Evolutionary conservation across 2,797 vertebrate species (phyloP).

Genomic region (Chaunax sp.): DNA sequence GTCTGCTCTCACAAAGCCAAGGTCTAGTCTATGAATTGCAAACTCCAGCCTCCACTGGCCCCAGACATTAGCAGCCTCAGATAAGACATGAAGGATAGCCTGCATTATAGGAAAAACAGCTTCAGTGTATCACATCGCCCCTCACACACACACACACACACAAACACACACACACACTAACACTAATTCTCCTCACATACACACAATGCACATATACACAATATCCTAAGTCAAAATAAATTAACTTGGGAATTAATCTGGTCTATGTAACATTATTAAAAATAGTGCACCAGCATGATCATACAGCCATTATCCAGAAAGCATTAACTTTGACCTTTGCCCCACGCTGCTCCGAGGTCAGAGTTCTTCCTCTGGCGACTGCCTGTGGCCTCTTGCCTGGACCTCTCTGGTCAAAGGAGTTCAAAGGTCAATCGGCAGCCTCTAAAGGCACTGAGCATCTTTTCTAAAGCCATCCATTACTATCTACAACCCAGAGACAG

Average conservation of each 20-base stretch:
- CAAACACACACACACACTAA: constrained; percentile 22
- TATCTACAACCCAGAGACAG: constrained; percentile 67
- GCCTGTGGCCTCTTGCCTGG: constrained; percentile 55
- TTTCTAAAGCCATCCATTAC: constrained; percentile 61
- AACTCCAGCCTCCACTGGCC: constrained; percentile 82
- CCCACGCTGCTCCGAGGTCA: constrained; percentile 57
- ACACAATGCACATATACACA: constrained; percentile 18
- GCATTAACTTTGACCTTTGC: constrained; percentile 65
- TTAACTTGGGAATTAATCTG: too few species aligned
- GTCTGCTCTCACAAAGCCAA: constrained; percentile 87
- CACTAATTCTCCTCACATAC: constrained; percentile 14
- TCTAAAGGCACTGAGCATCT: constrained; percentile 65
- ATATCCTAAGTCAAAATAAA: too few species aligned
- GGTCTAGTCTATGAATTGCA: constrained; percentile 87
- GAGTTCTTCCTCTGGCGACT: constrained; percentile 51
- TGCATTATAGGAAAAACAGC: constrained; percentile 82
- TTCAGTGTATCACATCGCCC: constrained; percentile 58
- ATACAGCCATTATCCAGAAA: constrained; percentile 52
- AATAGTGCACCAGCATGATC: constrained; percentile 20
- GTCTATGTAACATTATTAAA: background rate
- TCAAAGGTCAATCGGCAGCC: constrained; percentile 67
- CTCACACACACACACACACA: background rate
- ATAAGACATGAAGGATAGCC: constrained; percentile 87
- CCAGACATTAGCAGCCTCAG: constrained; percentile 86
- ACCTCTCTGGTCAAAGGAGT: constrained; percentile 58